These are phyloP conservation scores for Cotesia congregata DNA, from an alignment of 2,888 invertebrate genomes.

Conservation along the genomic window DNA sequence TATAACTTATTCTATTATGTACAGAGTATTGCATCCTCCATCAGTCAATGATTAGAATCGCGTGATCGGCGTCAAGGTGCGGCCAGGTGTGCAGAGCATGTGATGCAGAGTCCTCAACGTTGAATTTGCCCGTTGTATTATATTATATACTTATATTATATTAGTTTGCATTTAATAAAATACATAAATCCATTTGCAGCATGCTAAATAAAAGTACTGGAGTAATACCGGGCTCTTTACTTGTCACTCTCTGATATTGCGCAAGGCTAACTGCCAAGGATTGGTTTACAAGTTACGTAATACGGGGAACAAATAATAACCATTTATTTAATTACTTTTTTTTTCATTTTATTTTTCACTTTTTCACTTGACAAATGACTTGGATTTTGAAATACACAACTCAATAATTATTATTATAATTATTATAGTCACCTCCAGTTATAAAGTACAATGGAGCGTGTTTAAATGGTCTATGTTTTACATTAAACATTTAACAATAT, in stretches of 20 bases:
- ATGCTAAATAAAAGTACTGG: background rate
- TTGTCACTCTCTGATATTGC: constrained; percentile 21
- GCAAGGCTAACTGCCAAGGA: constrained; percentile 22
- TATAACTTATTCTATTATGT: background rate
- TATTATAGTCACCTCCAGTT: background rate
- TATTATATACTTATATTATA: too few relatives aligned
- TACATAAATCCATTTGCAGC: background rate
- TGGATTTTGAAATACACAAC: constrained; percentile 16
- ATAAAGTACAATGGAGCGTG: background rate
- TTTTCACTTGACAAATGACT: constrained; percentile 17
- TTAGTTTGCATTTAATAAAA: background rate
- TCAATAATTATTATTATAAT: constrained; percentile 2
- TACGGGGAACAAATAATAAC: background rate
- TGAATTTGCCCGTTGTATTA: background rate
- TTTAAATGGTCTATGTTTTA: background rate
- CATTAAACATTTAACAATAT: background rate
- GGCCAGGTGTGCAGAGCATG: constrained; percentile 11
- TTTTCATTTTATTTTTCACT: background rate
- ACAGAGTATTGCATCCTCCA: background rate
- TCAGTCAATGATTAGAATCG: constrained; percentile 21
- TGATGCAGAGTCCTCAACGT: background rate
- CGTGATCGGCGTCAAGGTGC: constrained; percentile 26
- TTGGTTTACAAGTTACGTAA: constrained; percentile 18
- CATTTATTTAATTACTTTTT: background rate
- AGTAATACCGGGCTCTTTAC: constrained; percentile 19